Conservation (phyloP, 2,888 invertebrate genomes). For the Mesochorus sp. region DNA sequence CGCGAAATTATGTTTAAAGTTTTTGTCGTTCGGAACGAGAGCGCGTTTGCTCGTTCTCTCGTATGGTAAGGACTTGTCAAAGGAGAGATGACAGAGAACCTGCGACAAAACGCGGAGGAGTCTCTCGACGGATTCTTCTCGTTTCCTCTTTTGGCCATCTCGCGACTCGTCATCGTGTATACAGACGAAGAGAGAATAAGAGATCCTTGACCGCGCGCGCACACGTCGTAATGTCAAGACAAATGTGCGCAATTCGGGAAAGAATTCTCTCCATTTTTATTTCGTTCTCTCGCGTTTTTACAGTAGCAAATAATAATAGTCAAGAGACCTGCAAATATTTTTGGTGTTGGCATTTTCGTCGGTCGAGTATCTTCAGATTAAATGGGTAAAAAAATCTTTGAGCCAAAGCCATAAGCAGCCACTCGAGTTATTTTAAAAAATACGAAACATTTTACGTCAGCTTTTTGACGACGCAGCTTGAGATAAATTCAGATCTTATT, state of each 20-base stretch:
- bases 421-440: slow-evolving; percentile 7
- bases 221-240: too few relatives aligned
- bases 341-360: too few relatives aligned
- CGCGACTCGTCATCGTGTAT: not conserved
- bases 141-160: slow-evolving; percentile 43
- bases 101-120: slow-evolving; percentile 6
- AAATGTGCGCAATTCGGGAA: too few relatives aligned
- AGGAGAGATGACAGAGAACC: slow-evolving; percentile 23
- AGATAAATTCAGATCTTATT: too few relatives aligned
- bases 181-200: not conserved
- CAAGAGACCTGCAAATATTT: too few relatives aligned
- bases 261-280: too few relatives aligned
- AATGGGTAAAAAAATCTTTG: slow-evolving; percentile 29
- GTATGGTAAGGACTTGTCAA: slow-evolving; percentile 62
- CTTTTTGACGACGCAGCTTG: too few relatives aligned
- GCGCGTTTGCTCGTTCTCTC: too few relatives aligned
- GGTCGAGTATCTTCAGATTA: slow-evolving; percentile 21
- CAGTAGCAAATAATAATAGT: too few relatives aligned
- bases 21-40: slow-evolving; percentile 58
- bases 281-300: too few relatives aligned
- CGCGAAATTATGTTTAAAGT: slow-evolving; percentile 28
- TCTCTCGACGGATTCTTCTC: slow-evolving; percentile 47
- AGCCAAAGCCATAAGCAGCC: slow-evolving; percentile 22
- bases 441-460: slow-evolving; percentile 21
- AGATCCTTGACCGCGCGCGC: too few relatives aligned